phyloP scores from a whole-genome alignment of 1,140 invertebrate genomes.

The Bicyclus anynana region DNA sequence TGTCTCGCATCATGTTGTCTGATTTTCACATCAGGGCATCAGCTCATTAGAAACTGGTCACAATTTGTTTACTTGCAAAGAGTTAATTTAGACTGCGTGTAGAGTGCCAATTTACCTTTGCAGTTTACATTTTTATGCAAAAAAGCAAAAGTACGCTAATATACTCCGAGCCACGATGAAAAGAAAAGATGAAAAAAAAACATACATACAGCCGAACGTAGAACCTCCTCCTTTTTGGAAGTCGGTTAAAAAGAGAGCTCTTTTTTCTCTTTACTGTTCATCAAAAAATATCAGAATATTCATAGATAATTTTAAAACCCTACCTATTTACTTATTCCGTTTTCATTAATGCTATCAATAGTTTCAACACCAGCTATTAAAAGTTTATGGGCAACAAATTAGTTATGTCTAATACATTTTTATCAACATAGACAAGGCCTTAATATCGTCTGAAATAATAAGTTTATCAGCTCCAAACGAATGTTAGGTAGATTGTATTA shows the following conservation, averaged over 20 bases:
- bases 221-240: too few relatives aligned
- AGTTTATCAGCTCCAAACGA: slow-evolving; percentile 20
- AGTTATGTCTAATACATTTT: slow-evolving; percentile 28
- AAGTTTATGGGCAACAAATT: slow-evolving; percentile 23
- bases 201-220: too few relatives aligned
- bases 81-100: background rate
- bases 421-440: slow-evolving; percentile 31
- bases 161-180: too few relatives aligned
- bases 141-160: too few relatives aligned
- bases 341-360: background rate
- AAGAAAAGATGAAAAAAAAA: too few relatives aligned
- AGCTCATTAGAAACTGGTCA: slow-evolving; percentile 6
- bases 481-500: slow-evolving; percentile 26
- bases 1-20: slow-evolving; percentile 19
- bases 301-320: too few relatives aligned
- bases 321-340: background rate
- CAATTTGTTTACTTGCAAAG: background rate
- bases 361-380: slow-evolving; percentile 17
- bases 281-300: too few relatives aligned
- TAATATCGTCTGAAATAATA: slow-evolving; percentile 32
- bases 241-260: too few relatives aligned
- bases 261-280: too few relatives aligned
- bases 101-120: background rate
- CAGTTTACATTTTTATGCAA: background rate
- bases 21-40: slow-evolving; percentile 15